Conservation (phyloP, 2,113 vertebrate genomes). For the Mellivora capensis region DNA sequence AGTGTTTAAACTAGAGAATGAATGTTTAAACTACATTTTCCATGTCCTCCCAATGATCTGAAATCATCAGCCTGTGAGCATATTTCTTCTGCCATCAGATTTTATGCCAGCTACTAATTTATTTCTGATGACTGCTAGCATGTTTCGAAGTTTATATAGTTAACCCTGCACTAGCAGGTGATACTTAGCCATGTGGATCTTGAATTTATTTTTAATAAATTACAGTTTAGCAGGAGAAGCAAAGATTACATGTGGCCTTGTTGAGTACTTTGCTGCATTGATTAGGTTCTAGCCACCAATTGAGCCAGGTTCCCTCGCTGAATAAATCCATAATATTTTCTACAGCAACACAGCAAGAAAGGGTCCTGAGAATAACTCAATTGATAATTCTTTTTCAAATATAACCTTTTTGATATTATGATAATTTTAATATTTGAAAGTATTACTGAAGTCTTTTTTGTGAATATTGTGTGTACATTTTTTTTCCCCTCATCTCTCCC, state of each 20-base stretch:
- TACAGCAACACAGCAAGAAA: not conserved
- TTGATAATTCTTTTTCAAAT: conserved; percentile 8
- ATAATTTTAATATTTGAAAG: conserved; percentile 18
- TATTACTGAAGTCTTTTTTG: not conserved
- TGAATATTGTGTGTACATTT: not conserved
- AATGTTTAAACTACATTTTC: conserved; percentile 49
- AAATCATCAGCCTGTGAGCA: conserved; percentile 47
- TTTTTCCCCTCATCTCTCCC: not conserved
- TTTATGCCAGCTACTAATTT: conserved; percentile 68
- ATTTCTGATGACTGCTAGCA: conserved; percentile 43
- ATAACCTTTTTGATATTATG: not conserved
- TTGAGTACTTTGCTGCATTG: conserved; percentile 39
- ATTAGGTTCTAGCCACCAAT: conserved; percentile 33
- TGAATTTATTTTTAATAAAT: conserved; percentile 75
- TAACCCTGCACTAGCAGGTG: conserved; percentile 64
- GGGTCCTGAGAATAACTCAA: not conserved
- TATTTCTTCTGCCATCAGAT: conserved; percentile 60
- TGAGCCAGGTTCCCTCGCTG: not conserved
- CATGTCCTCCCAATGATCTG: conserved; percentile 8
- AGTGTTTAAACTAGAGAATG: conserved; percentile 45
- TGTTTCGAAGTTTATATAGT: conserved; percentile 73
- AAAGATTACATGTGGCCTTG: conserved; percentile 30
- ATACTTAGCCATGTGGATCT: conserved; percentile 61
- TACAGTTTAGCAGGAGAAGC: conserved; percentile 51
- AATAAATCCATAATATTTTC: conserved; percentile 41